phyloP scores from a whole-genome alignment of 2,888 invertebrate species.

The Nomada goodeniana region DNA sequence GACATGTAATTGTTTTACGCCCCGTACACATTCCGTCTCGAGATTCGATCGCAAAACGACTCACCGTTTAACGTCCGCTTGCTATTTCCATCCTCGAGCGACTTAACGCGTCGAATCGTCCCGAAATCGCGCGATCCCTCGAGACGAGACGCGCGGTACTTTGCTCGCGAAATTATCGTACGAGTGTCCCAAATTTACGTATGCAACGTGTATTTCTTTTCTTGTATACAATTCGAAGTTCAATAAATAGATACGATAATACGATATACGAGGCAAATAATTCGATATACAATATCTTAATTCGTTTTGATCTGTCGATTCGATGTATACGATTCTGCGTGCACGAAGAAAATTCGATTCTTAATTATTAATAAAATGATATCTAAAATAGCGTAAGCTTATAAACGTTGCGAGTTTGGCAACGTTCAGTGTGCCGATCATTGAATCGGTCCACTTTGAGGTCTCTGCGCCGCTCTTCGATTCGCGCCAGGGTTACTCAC shows the following conservation, averaged over 20 bases:
- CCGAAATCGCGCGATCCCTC: neutral
- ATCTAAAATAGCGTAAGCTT: neutral
- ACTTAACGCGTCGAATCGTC: constrained; percentile 3
- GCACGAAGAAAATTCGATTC: neutral
- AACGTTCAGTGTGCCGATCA: neutral
- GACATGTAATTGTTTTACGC: too few species aligned
- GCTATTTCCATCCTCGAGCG: constrained; percentile 3
- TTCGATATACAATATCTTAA: constrained; percentile 31
- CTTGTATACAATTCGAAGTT: neutral
- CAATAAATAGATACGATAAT: constrained; percentile 37
- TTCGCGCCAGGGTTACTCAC: constrained; percentile 75
- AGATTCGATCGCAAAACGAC: constrained; percentile 42
- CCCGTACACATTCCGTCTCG: neutral
- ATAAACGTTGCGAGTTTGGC: neutral
- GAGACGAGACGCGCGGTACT: too few species aligned
- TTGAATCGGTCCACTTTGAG: constrained; percentile 30
- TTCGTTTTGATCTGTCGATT: neutral
- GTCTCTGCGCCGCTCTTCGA: constrained; percentile 49
- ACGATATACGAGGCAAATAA: constrained; percentile 29
- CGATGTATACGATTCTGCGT: neutral
- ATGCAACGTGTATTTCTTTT: constrained; percentile 13
- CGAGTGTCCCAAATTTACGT: neutral
- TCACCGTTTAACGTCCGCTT: constrained; percentile 37
- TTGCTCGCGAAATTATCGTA: neutral
- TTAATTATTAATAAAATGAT: neutral